Evolutionary conservation across 2,797 vertebrate genomes (phyloP).

Genomic region (Macropodus opercularis): DNA sequence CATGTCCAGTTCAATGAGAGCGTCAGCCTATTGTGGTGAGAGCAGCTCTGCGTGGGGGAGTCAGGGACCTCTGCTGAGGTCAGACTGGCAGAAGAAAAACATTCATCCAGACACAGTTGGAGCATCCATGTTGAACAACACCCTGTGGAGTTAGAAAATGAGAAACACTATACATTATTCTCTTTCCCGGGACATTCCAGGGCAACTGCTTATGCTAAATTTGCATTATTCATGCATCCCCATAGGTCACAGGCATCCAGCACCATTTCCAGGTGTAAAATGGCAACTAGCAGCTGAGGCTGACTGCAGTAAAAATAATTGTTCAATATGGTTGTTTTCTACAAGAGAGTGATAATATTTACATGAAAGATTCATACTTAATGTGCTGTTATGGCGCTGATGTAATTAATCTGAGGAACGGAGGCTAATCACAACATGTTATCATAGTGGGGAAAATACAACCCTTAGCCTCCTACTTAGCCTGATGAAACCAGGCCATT

Average conservation of each 20-base stretch:
- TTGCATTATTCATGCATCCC: conserved; percentile 22
- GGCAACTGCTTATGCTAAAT: neutral
- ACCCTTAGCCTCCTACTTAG: conserved; percentile 24
- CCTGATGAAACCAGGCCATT: conserved; percentile 43
- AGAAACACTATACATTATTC: conserved; percentile 13
- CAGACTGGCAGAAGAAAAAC: conserved; percentile 15
- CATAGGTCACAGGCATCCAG: neutral
- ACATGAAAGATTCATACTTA: conserved; percentile 1
- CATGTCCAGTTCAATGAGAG: conserved; percentile 41
- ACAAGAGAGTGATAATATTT: neutral
- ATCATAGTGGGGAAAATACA: neutral
- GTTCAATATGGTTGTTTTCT: neutral
- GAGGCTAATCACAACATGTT: conserved; percentile 3
- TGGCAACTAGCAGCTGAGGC: neutral
- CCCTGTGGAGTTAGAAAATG: conserved; percentile 30
- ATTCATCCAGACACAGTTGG: conserved; percentile 45
- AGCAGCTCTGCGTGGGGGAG: conserved; percentile 11
- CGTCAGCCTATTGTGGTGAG: conserved; percentile 28
- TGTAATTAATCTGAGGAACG: conserved; percentile 29
- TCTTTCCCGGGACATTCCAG: conserved; percentile 8
- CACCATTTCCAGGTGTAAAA: neutral
- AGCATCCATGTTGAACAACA: conserved; percentile 32
- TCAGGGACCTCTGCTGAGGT: conserved; percentile 32
- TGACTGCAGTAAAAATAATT: neutral
- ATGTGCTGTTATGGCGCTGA: neutral